Percentiles rank a stretch among this genome's conserved stretches.
Evolutionary conservation across 2,888 invertebrate genomes (phyloP).

Genomic region (Doris montereyensis): DNA sequence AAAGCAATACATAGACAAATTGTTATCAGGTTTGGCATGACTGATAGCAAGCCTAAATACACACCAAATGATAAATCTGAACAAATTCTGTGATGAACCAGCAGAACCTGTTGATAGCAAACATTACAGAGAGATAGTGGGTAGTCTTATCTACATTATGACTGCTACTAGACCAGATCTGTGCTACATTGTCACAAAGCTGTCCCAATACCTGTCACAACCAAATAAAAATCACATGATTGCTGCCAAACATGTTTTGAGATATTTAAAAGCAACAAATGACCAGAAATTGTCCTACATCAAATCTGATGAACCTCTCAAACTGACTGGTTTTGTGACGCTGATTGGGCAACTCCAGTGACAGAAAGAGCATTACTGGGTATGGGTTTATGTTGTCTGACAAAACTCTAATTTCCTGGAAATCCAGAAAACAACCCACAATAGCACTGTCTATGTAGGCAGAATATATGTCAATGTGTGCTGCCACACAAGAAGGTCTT

Average conservation of each 20-base stretch:
- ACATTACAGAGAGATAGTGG: constrained; percentile 20
- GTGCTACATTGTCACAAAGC: constrained; percentile 25
- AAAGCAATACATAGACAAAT: constrained; percentile 30
- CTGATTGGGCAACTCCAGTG: not conserved
- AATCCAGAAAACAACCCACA: not conserved
- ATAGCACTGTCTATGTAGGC: not conserved
- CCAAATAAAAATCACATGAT: not conserved
- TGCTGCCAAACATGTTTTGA: constrained; percentile 31
- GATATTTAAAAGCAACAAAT: constrained; percentile 7
- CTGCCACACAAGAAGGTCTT: not conserved
- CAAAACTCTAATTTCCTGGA: not conserved
- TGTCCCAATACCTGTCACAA: constrained; percentile 36
- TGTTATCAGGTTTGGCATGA: constrained; percentile 26
- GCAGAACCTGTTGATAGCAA: not conserved
- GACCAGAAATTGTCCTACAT: not conserved
- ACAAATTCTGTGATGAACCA: not conserved
- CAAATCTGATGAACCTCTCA: not conserved
- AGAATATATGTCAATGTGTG: not conserved
- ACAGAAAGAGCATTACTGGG: not conserved
- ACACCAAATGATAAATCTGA: constrained; percentile 31
- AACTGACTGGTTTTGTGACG: not conserved
- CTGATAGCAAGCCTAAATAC: constrained; percentile 38
- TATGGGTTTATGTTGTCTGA: not conserved
- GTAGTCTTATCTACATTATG: constrained; percentile 36
- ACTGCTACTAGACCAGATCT: constrained; percentile 31